Conservation (phyloP, 2,113 vertebrate species). For the Gnathonemus longibarbis region DNA sequence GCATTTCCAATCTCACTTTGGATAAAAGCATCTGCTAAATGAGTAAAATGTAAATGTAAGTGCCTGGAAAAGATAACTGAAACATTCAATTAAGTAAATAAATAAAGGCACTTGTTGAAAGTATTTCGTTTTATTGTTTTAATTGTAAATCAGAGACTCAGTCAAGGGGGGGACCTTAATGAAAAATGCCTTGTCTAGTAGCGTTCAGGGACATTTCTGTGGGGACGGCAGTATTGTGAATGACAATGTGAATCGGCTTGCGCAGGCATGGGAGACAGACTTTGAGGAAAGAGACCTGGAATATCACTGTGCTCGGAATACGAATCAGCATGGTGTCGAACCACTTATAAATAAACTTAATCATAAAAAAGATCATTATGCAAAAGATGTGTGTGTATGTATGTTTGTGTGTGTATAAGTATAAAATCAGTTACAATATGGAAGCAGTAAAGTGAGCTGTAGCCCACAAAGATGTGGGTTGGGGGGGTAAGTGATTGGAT, state of each 20-base stretch:
- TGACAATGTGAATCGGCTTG: not conserved
- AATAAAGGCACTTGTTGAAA: not conserved
- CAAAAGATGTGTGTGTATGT: not conserved
- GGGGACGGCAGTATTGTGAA: not conserved
- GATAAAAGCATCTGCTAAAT: not conserved
- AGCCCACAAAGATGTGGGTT: not conserved
- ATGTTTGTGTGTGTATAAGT: not conserved
- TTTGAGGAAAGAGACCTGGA: not conserved
- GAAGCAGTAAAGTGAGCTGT: not conserved
- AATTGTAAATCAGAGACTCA: not conserved
- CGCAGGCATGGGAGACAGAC: not conserved
- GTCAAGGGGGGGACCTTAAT: not conserved
- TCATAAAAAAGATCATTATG: too few species aligned
- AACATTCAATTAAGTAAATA: not conserved
- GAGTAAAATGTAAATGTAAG: not conserved
- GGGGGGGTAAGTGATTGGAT: not conserved
- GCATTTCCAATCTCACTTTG: not conserved
- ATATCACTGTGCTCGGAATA: not conserved
- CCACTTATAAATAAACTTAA: not conserved
- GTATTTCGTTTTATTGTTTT: not conserved
- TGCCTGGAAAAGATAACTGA: not conserved
- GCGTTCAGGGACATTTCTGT: not conserved
- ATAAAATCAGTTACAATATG: not conserved
- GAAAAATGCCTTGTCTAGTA: not conserved
- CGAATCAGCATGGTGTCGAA: not conserved